Evolutionary conservation across 2,888 invertebrate species (phyloP), one percentile per base, ranked within the genome.

Genomic region (Mechanitis messenoides): DNA sequence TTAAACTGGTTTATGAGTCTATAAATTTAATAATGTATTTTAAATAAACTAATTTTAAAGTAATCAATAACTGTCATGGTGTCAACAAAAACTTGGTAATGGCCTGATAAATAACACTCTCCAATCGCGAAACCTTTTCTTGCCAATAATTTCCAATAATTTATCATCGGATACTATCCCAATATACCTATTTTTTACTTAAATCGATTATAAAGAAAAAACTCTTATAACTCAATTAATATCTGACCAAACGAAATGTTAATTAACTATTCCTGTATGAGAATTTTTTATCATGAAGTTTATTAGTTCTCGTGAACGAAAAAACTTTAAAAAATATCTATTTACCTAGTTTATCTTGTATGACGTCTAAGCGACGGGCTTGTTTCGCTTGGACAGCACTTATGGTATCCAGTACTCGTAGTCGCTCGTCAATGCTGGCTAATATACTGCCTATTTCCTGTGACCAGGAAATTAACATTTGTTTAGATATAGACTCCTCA

Each of bases 291-390:
- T 35, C 35, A 5, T 35, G 20, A 20, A 35, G 35, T 3, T 6
- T 6, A 35, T 35, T 35, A 35, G 0, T 20, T 20, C 1, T 20
- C 20, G 20, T 20, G 20, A 20, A 1, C 1, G 20, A 20, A 20
- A 20, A 20, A 20, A 20, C 20, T 20, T 20, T 38, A 59, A 47
- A 56, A 33, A 42, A 6, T 3, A 42, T 58, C 55, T 65, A 68
- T 71, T 75, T 71, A 90, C 90, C 90, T 58, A 90, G 79, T 79
- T 88, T 90, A 68, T 89, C 85, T 70, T 90, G 87, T 69, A 91
- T 85, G 68, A 80, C 78, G 78, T 90, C 88, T n/a, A 91, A 77
- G 31, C 87, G 83, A 20, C 87, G 78, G 46, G 85, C 82, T 71
- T 89, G 88, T 72, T 87, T 86, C 33, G 73, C 79, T 73, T 90